Base-by-base conservation (phyloP, 2,888 invertebrate species). In the Orthonevra nobilis region DNA sequence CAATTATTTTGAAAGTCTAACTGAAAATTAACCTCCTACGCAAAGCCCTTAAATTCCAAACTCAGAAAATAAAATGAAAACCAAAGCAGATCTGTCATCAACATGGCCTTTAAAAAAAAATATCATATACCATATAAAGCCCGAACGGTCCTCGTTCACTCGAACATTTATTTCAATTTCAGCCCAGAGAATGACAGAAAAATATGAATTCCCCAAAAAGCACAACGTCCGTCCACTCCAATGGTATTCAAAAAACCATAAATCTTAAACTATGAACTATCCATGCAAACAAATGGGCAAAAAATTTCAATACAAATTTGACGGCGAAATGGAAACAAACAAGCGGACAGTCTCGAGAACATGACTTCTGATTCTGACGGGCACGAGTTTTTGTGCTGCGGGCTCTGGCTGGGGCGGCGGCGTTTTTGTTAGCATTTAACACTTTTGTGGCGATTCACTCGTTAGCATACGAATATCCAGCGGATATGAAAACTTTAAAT, bases 201-300 rank as follows among this genome's bases (percentile, higher is more conserved):
- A 56, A 46, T 36, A 46, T 34, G 34, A 34, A 52, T 42, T 26
- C 17, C 23, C 3, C 54, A 46, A 19, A 19, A 19, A n/a, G n/a
- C n/a, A n/a, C 26, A 34, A 20, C 19, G 54, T 30, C 19, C n/a
- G 14, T 34, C 28, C 26, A 34, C 7, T 19, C n/a, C n/a, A n/a
- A n/a, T n/a, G n/a, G 12, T 44, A 56, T 46, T 66, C 34, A 44
- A 56, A 66, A 66, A 46, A 46, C 34, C 64, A 64, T 64, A 64
- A 64, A 64, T 64, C 42, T 52, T 44, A 19, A 28, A 34, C 54
- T 66, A 56, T 66, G 46, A 46, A 46, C 66, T 56, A 66, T 54
- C 17, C n/a, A 26, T 9, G n/a, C 5, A 14, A n/a, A 20, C 17
- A 42, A 19, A 42, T 20, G 20, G 15, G 0, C 15, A 10, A 30